These are phyloP conservation scores for Rhineura floridana DNA, from an alignment of 2,113 vertebrate genomes.

Conservation along the genomic window DNA sequence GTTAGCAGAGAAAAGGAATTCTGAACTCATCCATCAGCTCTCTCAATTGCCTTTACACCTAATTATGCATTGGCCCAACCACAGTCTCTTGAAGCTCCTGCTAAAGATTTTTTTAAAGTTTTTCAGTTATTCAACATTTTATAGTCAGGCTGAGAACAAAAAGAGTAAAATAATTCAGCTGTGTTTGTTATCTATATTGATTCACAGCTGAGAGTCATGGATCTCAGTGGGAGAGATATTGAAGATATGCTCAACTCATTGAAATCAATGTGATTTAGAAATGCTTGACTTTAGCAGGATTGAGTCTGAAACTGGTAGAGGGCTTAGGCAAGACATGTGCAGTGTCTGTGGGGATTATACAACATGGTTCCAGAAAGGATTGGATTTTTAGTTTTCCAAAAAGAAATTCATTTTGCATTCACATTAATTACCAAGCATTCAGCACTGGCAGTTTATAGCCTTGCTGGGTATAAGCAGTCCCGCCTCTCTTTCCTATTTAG, in stretches of 20 bases:
- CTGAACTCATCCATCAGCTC: not conserved
- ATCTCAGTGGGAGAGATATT: not conserved
- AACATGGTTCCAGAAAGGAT: not conserved
- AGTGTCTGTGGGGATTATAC: no score
- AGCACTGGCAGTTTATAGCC: no score
- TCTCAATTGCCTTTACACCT: no score
- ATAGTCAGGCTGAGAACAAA: not conserved
- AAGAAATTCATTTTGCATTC: not conserved
- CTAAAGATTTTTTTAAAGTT: not conserved
- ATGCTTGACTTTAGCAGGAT: not conserved
- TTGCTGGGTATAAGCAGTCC: not conserved
- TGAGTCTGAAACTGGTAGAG: no score
- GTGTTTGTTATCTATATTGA: not conserved
- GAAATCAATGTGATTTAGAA: not conserved
- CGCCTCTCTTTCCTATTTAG: not conserved
- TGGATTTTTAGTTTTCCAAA: no score
- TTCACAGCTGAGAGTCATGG: not conserved
- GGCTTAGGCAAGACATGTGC: no score
- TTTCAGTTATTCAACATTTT: not conserved
- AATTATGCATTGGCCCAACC: not conserved
- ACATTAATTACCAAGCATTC: not conserved
- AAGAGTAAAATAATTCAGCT: not conserved
- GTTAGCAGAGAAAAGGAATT: not conserved
- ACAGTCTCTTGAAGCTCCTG: not conserved
- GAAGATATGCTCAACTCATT: not conserved